Evolutionary conservation across 2,888 invertebrate genomes (phyloP), one percentile per base, ranked within the genome.

Genomic region (Cerastis rubricosa): DNA sequence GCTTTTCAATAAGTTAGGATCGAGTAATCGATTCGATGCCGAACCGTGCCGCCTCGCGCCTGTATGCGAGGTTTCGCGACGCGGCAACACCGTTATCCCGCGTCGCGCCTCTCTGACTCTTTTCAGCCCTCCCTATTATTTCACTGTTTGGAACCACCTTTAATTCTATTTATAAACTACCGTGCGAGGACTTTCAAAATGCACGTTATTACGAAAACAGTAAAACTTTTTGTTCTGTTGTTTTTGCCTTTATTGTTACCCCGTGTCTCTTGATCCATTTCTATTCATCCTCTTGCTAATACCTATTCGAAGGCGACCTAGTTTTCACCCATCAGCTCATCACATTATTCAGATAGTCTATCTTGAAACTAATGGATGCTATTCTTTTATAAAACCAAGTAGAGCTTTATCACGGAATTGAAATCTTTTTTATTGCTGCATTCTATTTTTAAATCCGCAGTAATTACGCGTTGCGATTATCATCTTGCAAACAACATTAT

Each of bases 231-330:
- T 85, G 87, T 85, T 87, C 80, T 81, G 88, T 88, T 88, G 87
- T 89, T 85, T 83, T 83, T 86, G 81, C 85, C 82, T 83, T 84
- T 78, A 85, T 84, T 87, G 85, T 90, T 91, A 88, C 84, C 85
- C 81, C 80, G 84, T 90, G 83, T 84, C 87, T 85, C 89, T 88
- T 87, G 85, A 90, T 90, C 87, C 90, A 88, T 91, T 91, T 86
- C 84, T 91, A 90, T 93, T 93, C 91, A 91, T 92, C 91, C 89
- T 89, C 88, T 86, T 87, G 90, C 90, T 90, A 88, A 83, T 87
- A 83, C 82, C 88, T 89, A 89, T 90, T 89, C 86, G 88, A 88
- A 83, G 88, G 85, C 89, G 92, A 92, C 93, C 93, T 92, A 92
- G 91, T 92, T 94, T 92, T 89, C 87, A 90, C 85, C 89, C 90